These are phyloP conservation scores for Gisinianus flammeolus DNA, from an alignment of 2,888 invertebrate species.

Conservation along the genomic window DNA sequence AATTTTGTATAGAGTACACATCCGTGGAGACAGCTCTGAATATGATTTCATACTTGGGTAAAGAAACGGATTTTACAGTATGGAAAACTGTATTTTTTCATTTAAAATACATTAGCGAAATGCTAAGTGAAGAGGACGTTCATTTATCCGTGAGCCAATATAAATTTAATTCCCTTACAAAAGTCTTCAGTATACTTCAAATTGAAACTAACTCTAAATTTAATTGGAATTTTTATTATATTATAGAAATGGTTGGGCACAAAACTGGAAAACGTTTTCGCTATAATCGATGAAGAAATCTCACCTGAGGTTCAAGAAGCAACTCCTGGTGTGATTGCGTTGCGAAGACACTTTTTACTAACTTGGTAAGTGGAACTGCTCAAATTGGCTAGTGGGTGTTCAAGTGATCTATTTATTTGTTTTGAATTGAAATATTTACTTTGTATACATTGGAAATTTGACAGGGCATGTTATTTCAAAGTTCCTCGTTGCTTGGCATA, in stretches of 20 bases:
- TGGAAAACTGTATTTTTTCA: conserved; percentile 42
- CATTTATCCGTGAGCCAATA: conserved; percentile 9
- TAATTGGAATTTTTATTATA: background rate
- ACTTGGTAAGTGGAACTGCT: background rate
- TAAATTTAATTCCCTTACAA: background rate
- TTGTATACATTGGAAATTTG: background rate
- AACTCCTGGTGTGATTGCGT: background rate
- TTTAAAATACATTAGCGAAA: conserved; percentile 28
- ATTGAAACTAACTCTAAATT: too few relatives aligned
- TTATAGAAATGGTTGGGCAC: conserved; percentile 25
- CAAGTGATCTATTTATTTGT: too few relatives aligned
- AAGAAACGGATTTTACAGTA: conserved; percentile 39
- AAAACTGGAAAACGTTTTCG: conserved; percentile 20
- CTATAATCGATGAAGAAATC: conserved; percentile 12
- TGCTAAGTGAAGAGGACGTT: conserved; percentile 17
- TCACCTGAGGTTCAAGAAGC: conserved; percentile 31
- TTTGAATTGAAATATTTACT: background rate
- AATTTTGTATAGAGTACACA: conserved; percentile 29
- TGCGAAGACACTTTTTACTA: conserved; percentile 20
- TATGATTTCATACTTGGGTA: conserved; percentile 36
- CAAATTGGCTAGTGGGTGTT: too few relatives aligned
- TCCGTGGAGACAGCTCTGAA: conserved; percentile 35
- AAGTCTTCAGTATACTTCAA: background rate
- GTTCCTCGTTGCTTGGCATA: conserved; percentile 2
- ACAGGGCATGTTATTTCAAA: conserved; percentile 32